Evolutionary conservation across 2,797 vertebrate genomes (phyloP).

Genomic region (Clangula hyemalis): DNA sequence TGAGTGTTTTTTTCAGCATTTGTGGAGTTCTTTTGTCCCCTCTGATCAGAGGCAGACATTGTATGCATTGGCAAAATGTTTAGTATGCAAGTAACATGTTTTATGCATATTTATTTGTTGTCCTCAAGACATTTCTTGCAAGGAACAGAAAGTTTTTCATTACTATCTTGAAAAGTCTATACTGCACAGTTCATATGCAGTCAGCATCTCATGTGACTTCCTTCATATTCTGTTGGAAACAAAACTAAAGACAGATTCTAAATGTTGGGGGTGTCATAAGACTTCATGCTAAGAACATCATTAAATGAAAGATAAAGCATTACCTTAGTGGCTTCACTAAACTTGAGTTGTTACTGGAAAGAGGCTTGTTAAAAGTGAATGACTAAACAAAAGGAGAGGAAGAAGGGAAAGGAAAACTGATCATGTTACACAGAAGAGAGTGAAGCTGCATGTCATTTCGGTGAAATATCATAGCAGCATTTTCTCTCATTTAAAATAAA

Average conservation of each 20-base stretch:
- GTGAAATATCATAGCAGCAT: constrained; percentile 50
- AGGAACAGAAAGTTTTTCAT: background rate
- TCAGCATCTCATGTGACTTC: background rate
- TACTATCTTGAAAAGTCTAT: background rate
- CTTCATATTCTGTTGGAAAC: background rate
- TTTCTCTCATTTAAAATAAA: constrained; percentile 17
- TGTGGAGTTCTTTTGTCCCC: background rate
- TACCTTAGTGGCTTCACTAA: background rate
- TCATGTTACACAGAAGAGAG: background rate
- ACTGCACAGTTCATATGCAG: background rate
- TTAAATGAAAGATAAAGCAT: background rate
- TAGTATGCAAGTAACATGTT: background rate
- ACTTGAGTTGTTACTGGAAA: background rate
- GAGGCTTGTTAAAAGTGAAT: background rate
- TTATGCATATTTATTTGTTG: background rate
- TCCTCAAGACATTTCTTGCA: background rate
- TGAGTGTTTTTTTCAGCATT: background rate
- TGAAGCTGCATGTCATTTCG: constrained; percentile 8
- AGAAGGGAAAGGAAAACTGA: background rate
- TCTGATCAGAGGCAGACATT: background rate
- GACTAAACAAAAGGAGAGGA: background rate
- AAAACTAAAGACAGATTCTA: background rate
- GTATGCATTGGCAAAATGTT: background rate
- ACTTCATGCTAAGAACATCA: background rate
- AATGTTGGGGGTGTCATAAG: background rate